These are phyloP conservation scores for Eonycteris spelaea DNA, from an alignment of 2,113 vertebrate genomes.

Conservation along the genomic window DNA sequence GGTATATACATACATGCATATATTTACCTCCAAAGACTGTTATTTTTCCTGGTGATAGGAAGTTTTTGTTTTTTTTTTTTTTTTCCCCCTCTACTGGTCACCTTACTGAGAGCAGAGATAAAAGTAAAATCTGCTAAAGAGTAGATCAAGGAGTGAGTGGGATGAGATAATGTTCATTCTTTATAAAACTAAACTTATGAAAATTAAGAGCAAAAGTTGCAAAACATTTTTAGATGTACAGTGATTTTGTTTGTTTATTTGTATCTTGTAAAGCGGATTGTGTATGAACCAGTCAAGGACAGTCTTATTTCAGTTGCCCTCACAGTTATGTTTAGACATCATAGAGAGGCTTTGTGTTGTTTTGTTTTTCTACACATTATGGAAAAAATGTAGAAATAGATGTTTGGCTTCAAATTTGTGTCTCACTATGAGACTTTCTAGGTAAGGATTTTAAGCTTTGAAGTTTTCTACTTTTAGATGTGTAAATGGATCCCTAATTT, in stretches of 20 bases:
- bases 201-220: neutral
- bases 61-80: neutral
- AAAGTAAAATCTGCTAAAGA: neutral
- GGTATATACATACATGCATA: neutral
- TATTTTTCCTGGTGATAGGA: neutral
- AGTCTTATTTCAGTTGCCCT: neutral
- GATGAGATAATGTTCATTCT: neutral
- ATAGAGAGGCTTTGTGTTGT: neutral
- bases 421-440: neutral
- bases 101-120: neutral
- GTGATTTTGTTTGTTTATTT: neutral
- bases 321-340: neutral
- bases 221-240: neutral
- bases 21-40: neutral
- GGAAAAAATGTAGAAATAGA: neutral
- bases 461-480: neutral
- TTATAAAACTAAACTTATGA: neutral
- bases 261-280: neutral
- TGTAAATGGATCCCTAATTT: neutral
- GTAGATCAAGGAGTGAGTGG: neutral
- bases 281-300: neutral
- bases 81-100: neutral
- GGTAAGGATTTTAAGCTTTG: neutral
- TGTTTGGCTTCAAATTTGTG: neutral
- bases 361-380: neutral